Evolutionary conservation across 1,140 invertebrate genomes (phyloP), one percentile per base, ranked within the genome.

Genomic region (Globodera ellingtonae): DNA sequence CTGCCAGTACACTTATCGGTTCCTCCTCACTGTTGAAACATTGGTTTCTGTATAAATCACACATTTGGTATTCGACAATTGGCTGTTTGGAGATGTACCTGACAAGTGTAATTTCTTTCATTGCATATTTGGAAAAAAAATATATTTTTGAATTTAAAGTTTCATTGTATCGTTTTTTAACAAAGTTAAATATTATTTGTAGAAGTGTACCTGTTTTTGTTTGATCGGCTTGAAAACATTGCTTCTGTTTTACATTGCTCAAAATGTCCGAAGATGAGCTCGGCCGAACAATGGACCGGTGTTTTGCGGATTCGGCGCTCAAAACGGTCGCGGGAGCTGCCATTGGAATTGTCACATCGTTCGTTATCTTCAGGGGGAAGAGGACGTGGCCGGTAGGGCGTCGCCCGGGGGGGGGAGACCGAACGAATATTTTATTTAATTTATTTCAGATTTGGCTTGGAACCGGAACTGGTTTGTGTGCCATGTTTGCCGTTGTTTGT

Each of bases 281-380:
- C 18, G 85, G 85, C 6, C 46, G 21, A 35, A 85, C 86, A 47
- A 15, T 87, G 24, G 84, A 85, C 48, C 84, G 73, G 18, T 85
- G 84, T 70, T 78, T 85, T 21, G 85, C 85, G 52, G 84, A 85
- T 56, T 46, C 85, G n/a, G 50, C 77, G 24, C 66, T 85, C 6
- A 85, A 85, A 74, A 76, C 84, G 21, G 74, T 78, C 13, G 85
- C 81, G 44, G 84, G 84, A 9, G 44, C 82, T 21, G 83, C 83
- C 0, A 79, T 85, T 75, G 84, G 84, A 2, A 75, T 87, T 8
- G 59, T 85, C 4, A 46, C 82, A 15, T 85, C 85, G 9, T 21
- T 81, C 15, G 80, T 74, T 15, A 48, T 85, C 6, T 85, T 87
- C 52, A 81, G 79, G 52, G 81, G 85, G n/a, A 59, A 74, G 50